Evolutionary conservation across 2,113 vertebrate genomes (phyloP).

Genomic region (Candoia aspera): DNA sequence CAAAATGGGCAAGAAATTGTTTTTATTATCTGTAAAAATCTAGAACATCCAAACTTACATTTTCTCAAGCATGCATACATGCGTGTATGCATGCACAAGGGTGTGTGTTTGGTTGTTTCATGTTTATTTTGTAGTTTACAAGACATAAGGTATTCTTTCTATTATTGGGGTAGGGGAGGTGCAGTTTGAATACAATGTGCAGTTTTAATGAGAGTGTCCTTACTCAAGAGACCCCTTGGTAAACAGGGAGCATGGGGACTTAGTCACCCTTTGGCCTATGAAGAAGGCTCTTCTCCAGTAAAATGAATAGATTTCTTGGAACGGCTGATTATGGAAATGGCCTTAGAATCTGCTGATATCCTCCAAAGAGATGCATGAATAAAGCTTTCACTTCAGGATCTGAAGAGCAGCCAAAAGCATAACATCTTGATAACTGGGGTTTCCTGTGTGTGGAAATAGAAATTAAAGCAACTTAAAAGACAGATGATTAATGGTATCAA

Average conservation of each 20-base stretch:
- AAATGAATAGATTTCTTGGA: constrained; percentile 21
- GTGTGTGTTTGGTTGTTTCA: background rate
- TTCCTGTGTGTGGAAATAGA: constrained; percentile 7
- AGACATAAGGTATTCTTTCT: constrained; percentile 5
- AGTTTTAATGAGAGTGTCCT: background rate
- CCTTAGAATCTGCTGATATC: background rate
- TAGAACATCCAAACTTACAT: background rate
- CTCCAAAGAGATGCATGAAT: constrained; percentile 6
- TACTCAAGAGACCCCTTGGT: constrained; percentile 19
- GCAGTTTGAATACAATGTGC: background rate
- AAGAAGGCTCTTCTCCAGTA: constrained; percentile 11
- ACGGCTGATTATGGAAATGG: background rate
- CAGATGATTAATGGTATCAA: background rate
- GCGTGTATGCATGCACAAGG: background rate
- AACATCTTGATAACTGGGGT: constrained; percentile 7
- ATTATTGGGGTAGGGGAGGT: background rate
- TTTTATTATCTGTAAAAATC: background rate
- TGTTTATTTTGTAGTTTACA: background rate
- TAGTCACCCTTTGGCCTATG: constrained; percentile 9
- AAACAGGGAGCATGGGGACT: constrained; percentile 19
- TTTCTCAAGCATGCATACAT: background rate
- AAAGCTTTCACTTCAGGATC: background rate
- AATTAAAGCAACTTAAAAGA: background rate
- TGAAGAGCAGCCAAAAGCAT: background rate
- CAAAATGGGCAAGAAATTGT: background rate